A percentile compares a stretch with the other conserved stretches of the same genome.
Evolutionary conservation across 2,888 invertebrate species (phyloP).

Genomic region (Aquatica leii): DNA sequence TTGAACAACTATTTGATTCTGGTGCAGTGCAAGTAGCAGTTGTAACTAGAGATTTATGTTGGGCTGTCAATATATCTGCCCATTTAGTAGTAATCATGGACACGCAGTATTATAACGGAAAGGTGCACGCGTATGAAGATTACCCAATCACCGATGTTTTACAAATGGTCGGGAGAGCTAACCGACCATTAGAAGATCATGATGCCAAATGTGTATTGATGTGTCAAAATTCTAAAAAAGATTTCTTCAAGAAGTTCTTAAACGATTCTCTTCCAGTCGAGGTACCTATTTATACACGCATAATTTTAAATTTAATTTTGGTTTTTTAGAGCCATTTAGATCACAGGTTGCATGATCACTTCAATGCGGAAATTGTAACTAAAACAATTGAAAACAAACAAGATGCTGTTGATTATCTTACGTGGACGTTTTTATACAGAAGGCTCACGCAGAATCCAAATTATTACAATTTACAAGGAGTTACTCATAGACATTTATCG

Average conservation of each 20-base stretch:
- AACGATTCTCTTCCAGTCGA: conserved; percentile 97
- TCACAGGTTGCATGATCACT: conserved; percentile 97
- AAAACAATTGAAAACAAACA: conserved; percentile 99
- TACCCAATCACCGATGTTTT: conserved; percentile 97
- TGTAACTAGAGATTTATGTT: conserved; percentile 90
- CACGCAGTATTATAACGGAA: conserved; percentile 90
- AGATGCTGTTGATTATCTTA: conserved; percentile 98
- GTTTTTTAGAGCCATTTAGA: conserved; percentile 87
- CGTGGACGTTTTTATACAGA: conserved; percentile 98
- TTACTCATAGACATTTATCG: conserved; percentile 95
- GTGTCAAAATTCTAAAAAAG: conserved; percentile 97
- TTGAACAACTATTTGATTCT: conserved; percentile 92
- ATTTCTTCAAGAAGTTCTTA: conserved; percentile 97
- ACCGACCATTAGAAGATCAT: conserved; percentile 89
- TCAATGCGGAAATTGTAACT: conserved; percentile 99
- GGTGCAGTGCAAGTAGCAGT: conserved; percentile 95
- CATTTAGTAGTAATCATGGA: conserved; percentile 98
- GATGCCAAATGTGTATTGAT: conserved; percentile 95
- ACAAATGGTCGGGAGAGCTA: conserved; percentile 97
- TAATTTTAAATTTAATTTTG: conserved; percentile 26
- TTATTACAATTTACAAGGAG: conserved; percentile 97
- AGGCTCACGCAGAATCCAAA: conserved; percentile 99
- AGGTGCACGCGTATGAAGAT: conserved; percentile 89
- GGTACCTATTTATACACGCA: conserved; percentile 59
- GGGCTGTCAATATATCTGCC: conserved; percentile 89